Conservation (phyloP, 2,888 invertebrate species). For the Orchestes rusci region DNA sequence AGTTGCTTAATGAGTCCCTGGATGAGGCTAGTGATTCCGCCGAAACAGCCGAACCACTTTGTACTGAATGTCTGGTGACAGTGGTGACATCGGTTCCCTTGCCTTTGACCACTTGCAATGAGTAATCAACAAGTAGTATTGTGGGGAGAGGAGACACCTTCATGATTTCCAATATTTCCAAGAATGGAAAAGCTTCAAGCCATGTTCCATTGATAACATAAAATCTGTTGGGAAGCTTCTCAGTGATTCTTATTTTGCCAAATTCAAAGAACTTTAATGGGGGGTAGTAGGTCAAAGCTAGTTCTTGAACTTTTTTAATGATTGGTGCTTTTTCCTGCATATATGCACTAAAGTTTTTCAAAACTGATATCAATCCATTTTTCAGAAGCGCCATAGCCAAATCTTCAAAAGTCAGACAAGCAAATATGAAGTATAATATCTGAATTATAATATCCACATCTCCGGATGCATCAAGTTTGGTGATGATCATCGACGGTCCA, state of each 20-base stretch:
- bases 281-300: constrained; percentile 32
- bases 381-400: constrained; percentile 30
- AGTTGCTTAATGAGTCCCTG: not conserved
- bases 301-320: constrained; percentile 28
- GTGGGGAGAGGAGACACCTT: constrained; percentile 31
- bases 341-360: constrained; percentile 27
- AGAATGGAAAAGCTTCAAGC: constrained; percentile 35
- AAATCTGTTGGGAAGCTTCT: constrained; percentile 34
- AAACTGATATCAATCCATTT: constrained; percentile 23
- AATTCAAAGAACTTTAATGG: constrained; percentile 37
- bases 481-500: constrained; percentile 28
- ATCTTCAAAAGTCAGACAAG: constrained; percentile 30
- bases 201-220: constrained; percentile 34
- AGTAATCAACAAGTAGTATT: constrained; percentile 38
- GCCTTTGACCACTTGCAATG: constrained; percentile 23
- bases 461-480: constrained; percentile 22
- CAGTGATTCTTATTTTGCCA: constrained; percentile 32
- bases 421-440: constrained; percentile 33
- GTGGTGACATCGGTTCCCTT: not conserved
- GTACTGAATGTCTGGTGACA: not conserved
- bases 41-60: not conserved
- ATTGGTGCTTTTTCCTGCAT: constrained; percentile 26
- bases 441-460: constrained; percentile 28
- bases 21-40: constrained; percentile 1
- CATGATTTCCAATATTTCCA: constrained; percentile 34